Evolutionary conservation across 2,113 vertebrate species (phyloP).

Genomic region (Ammodytes marinus): DNA sequence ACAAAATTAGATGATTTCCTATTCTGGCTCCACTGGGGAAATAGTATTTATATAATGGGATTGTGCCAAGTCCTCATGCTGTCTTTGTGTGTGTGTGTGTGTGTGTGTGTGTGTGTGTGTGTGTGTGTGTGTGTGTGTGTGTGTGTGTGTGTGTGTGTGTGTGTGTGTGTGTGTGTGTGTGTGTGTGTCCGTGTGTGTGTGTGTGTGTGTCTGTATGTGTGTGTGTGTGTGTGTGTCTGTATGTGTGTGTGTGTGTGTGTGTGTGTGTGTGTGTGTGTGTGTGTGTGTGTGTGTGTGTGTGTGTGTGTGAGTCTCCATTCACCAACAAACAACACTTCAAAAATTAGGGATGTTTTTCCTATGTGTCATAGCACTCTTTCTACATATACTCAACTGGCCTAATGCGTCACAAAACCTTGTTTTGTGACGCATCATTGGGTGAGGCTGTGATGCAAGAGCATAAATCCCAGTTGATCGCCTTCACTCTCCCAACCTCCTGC

Average conservation of each 20-base stretch:
- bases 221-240: too few species aligned
- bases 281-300: conserved; percentile 8
- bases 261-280: conserved; percentile 4
- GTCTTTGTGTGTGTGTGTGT: not conserved
- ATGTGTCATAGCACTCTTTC: not conserved
- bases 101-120: too few species aligned
- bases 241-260: not conserved
- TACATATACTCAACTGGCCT: conserved; percentile 11
- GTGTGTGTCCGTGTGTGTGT: too few species aligned
- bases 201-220: too few species aligned
- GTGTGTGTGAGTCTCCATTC: not conserved
- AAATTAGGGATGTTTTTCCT: conserved; percentile 13
- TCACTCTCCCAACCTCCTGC: conserved; percentile 32
- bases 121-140: too few species aligned
- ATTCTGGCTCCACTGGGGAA: not conserved
- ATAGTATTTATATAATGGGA: conserved; percentile 12
- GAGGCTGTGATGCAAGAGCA: conserved; percentile 56
- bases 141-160: too few species aligned
- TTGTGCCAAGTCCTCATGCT: conserved; percentile 10
- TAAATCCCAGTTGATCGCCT: conserved; percentile 49
- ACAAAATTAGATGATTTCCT: not conserved
- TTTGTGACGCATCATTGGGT: conserved; percentile 59
- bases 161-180: too few species aligned
- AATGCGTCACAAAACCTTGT: conserved; percentile 4
- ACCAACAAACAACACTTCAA: conserved; percentile 18